Evolutionary conservation across 2,888 invertebrate genomes (phyloP), one percentile per base, ranked within the genome.

Genomic region (Acrobasis repandana): DNA sequence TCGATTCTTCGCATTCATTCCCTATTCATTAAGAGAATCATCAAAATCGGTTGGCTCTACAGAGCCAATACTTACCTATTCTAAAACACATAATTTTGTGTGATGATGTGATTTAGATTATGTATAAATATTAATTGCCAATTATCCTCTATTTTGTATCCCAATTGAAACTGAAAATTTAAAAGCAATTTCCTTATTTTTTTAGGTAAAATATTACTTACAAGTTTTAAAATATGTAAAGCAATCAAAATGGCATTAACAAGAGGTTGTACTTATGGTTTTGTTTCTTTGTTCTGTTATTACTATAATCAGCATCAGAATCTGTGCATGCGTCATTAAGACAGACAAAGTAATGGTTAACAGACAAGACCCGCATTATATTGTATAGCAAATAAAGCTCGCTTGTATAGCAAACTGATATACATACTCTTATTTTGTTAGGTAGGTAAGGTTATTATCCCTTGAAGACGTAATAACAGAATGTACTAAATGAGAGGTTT

Each of bases 221-320:
- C n/a, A 16, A 36, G 38, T 16, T 38, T 16, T 9, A 18, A 38
- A 54, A 38, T 54, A 38, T 38, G 9, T 16, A 15, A 38, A 43
- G 43, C 54, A 54, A 54, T 54, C 38, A 54, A 43, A 54, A 38
- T 18, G 38, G 10, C 54, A 54, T 54, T 54, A 54, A 14, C 54
- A 11, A 14, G 14, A 50, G 14, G 14, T 49, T 18, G n/a, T 34
- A 43, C 54, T 9, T 51, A 14, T 14, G 43, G 15, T 6, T 50
- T 54, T 54, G 54, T 54, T 38, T 54, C 54, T 54, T 54, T 38
- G 38, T 54, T 38, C 16, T 10, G 20, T 54, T 54, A 38, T 54
- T 54, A 54, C 38, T 38, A 54, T 43, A 54, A 43, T 54, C 43
- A 54, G 54, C 20, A 54, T 52, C 43, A 54, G 54, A n/a, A 54